Evolutionary conservation across 2,888 invertebrate species (phyloP).

Genomic region (Branchipolynoe longqiensis): DNA sequence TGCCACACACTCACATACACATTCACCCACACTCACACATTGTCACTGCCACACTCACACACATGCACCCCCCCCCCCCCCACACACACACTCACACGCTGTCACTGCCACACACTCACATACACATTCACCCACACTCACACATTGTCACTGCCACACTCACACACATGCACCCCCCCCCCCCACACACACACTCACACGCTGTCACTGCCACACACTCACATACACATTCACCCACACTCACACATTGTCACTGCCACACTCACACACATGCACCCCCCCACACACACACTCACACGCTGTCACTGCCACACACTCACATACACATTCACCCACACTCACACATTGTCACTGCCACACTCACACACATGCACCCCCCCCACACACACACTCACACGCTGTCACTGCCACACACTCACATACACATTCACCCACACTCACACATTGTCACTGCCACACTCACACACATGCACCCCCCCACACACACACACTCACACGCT

Average conservation of each 20-base stretch:
- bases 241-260: neutral
- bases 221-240: slow-evolving; percentile 49
- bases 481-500: slow-evolving; percentile 21
- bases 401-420: slow-evolving; percentile 59
- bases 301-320: neutral
- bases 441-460: slow-evolving; percentile 49
- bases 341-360: neutral
- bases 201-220: slow-evolving; percentile 54
- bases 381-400: slow-evolving; percentile 58
- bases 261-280: slow-evolving; percentile 3
- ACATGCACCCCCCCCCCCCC: too few species aligned
- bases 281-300: neutral
- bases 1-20: too few species aligned
- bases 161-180: neutral
- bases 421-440: slow-evolving; percentile 34
- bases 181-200: slow-evolving; percentile 55
- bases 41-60: too few species aligned
- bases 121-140: too few species aligned
- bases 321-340: neutral
- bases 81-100: too few species aligned
- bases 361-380: slow-evolving; percentile 31
- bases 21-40: too few species aligned
- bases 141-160: neutral
- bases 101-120: too few species aligned
- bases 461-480: neutral